Percentiles rank a stretch among this genome's conserved stretches.
Conservation (phyloP, 2,113 vertebrate species). For the Hyaena hyaena region DNA sequence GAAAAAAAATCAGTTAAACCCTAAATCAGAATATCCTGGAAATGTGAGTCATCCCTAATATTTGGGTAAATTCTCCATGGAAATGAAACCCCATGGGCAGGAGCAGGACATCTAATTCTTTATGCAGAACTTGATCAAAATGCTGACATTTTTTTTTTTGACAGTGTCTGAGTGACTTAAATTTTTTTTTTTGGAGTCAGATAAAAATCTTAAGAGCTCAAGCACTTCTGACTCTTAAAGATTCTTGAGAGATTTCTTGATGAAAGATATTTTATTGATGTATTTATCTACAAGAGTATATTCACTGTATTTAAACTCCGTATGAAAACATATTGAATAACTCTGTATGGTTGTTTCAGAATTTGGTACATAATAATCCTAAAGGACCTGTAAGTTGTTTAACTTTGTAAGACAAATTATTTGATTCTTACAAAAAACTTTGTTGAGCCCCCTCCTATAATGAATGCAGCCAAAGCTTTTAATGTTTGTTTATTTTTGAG, state of each 20-base stretch:
- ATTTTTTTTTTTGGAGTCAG: background rate
- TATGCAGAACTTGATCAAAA: background rate
- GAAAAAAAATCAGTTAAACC: background rate
- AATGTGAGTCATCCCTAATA: background rate
- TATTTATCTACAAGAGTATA: background rate
- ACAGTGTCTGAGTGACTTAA: background rate
- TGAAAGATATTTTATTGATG: background rate
- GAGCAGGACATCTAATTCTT: background rate
- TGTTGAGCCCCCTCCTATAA: background rate
- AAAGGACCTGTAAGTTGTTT: background rate
- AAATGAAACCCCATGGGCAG: conserved; percentile 13
- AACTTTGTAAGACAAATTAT: background rate
- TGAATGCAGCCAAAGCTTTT: background rate
- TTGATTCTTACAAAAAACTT: background rate
- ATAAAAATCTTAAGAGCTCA: background rate
- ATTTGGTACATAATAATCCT: background rate
- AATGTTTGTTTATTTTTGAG: no score
- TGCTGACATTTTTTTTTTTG: background rate
- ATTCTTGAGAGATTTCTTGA: background rate
- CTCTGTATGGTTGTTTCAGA: background rate
- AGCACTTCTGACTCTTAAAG: background rate
- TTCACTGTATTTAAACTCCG: background rate
- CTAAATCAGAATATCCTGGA: background rate
- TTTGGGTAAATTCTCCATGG: background rate
- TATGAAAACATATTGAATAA: background rate